phyloP scores from a whole-genome alignment of 2,113 vertebrate species.

The Melanotaenia duboulayi region DNA sequence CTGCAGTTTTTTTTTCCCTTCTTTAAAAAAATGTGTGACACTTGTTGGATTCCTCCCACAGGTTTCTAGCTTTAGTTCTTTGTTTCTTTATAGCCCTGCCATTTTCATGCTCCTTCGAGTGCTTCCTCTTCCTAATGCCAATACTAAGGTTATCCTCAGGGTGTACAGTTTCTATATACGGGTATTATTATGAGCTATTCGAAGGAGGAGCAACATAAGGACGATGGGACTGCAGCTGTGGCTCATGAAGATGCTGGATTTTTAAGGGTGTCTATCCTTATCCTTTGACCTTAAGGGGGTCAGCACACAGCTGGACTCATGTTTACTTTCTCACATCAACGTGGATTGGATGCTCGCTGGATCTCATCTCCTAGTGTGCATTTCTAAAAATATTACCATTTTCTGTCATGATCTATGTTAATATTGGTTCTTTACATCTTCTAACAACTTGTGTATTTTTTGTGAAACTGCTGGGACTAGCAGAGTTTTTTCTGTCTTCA shows the following conservation, averaged over 20 bases:
- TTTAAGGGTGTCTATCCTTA: conserved; percentile 2
- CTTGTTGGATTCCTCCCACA: conserved; percentile 20
- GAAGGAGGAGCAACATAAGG: conserved; percentile 51
- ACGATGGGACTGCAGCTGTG: conserved; percentile 55
- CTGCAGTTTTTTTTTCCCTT: not conserved
- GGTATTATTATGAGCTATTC: conserved; percentile 79
- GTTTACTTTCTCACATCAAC: not conserved
- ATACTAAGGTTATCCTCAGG: conserved; percentile 79
- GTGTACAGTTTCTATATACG: conserved; percentile 83
- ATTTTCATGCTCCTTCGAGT: conserved; percentile 36
- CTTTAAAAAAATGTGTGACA: not conserved
- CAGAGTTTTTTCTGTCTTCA: not conserved
- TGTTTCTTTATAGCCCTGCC: conserved; percentile 1
- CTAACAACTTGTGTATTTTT: not conserved
- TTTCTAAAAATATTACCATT: conserved; percentile 35
- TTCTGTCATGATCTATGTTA: conserved; percentile 5
- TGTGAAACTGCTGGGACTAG: conserved; percentile 8
- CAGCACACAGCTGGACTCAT: conserved; percentile 6
- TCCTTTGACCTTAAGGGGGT: not conserved
- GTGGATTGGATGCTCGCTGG: conserved; percentile 13
- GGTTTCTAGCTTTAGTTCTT: conserved; percentile 34
- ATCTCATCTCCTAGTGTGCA: conserved; percentile 35
- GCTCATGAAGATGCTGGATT: conserved; percentile 27
- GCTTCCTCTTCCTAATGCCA: conserved; percentile 59
- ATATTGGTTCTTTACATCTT: not conserved